These are phyloP conservation scores for Metopolophium dirhodum DNA, from an alignment of 1,140 invertebrate species.

Conservation along the genomic window DNA sequence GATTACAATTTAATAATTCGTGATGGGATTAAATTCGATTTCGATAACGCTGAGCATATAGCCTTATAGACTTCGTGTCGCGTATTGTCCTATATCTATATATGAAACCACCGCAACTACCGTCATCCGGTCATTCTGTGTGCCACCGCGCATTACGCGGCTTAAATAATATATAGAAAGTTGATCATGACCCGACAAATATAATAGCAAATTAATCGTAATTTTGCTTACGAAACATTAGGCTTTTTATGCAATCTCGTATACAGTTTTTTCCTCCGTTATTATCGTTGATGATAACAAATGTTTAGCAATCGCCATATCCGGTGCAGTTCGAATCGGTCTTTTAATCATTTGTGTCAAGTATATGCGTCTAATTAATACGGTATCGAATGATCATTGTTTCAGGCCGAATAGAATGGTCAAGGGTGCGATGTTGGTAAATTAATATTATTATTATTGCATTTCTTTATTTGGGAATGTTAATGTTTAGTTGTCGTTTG, in stretches of 20 bases:
- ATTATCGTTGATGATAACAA: constrained; percentile 5
- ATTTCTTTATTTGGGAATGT: background rate
- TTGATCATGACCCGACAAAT: constrained; percentile 9
- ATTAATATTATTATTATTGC: background rate
- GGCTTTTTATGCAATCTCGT: constrained; percentile 15
- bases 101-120: background rate
- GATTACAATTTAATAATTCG: background rate
- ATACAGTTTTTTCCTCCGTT: background rate
- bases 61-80: background rate
- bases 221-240: constrained; percentile 31
- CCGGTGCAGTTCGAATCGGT: constrained; percentile 38
- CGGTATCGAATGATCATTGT: background rate
- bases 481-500: background rate
- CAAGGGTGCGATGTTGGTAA: background rate
- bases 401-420: background rate
- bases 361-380: constrained; percentile 36
- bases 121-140: background rate
- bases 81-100: background rate
- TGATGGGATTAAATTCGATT: background rate
- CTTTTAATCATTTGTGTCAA: constrained; percentile 53
- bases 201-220: constrained; percentile 22
- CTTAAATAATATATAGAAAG: constrained; percentile 8
- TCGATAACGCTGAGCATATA: background rate
- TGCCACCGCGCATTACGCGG: background rate
- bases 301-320: constrained; percentile 32